Percentiles rank a stretch among this genome's conserved stretches.
phyloP scores from a whole-genome alignment of 2,797 vertebrate species.

The Miichthys miiuy region DNA sequence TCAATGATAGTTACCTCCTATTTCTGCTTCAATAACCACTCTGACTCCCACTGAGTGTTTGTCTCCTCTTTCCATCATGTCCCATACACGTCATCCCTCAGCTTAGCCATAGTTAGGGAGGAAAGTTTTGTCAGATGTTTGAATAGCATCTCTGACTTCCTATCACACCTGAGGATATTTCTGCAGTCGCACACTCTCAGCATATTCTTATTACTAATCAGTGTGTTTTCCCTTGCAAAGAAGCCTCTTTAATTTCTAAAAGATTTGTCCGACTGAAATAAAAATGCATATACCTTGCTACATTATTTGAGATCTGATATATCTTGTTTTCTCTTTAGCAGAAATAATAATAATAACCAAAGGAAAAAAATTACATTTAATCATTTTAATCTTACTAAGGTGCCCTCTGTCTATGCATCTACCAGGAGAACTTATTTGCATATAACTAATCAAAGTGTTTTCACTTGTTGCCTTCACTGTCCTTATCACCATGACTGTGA shows the following conservation, averaged over 20 bases:
- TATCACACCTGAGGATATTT: constrained; percentile 27
- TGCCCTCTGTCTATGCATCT: background rate
- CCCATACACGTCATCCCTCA: constrained; percentile 30
- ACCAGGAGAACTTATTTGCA: constrained; percentile 15
- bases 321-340: constrained; percentile 6
- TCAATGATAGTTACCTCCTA: constrained; percentile 52
- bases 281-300: constrained; percentile 3
- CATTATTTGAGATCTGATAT: constrained; percentile 2
- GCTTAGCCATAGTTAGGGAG: constrained; percentile 15
- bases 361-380: background rate
- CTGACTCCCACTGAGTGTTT: constrained; percentile 39
- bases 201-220: constrained; percentile 49
- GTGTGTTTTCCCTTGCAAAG: constrained; percentile 39
- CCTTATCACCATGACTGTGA: constrained; percentile 3
- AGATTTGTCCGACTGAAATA: constrained; percentile 6
- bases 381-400: background rate
- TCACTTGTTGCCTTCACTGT: background rate
- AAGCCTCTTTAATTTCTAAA: constrained; percentile 21
- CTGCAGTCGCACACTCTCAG: constrained; percentile 18
- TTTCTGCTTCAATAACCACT: constrained; percentile 49
- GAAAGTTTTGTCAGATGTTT: constrained; percentile 38
- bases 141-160: constrained; percentile 35
- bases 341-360: constrained; percentile 14
- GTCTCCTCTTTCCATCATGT: constrained; percentile 36
- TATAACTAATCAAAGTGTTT: constrained; percentile 32